Evolutionary conservation across 2,113 vertebrate genomes (phyloP), one percentile per base, ranked within the genome.

Genomic region (Dipodomys merriami): DNA sequence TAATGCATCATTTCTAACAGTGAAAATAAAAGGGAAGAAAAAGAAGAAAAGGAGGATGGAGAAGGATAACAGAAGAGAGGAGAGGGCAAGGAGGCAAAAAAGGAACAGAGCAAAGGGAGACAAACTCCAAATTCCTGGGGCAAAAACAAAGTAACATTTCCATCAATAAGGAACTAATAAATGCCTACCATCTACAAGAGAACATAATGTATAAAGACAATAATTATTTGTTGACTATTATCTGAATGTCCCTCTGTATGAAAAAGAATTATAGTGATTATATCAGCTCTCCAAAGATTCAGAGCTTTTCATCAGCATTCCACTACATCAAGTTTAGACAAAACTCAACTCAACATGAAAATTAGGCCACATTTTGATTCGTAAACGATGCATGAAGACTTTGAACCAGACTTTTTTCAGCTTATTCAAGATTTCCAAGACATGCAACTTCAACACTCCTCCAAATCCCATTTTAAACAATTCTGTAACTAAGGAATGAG

Each of bases 331-430:
- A 19, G 23, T 72, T 85, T 44, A 90, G 44, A 12, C n/a, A 92
- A 85, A 93, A 90, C 29, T 22, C 29, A n/a, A 79, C 8, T 53
- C 60, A 80, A 72, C 22, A 64, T 68, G 62, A 93, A 95, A 90
- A 95, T 0, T 57, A 19, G 20, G 1, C 22, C 16, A 87, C 71
- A 77, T 19, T n/a, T 22, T 29, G 22, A 94, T 72, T 76, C 44
- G 44, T 6, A 60, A 76, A 72, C 29, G 27, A 91, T 44, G 15
- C 46, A 16, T 57, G 64, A 71, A 94, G 8, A 72, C n/a, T 62
- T 60, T 62, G 27, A 82, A 30, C 83, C 71, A 88, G 18, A 68
- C 6, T 76, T 83, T 39, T 80, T 87, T 29, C 22, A 84, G 33
- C 57, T 85, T 19, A n/a, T 4, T 81, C 1, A 33, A 80, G 78